A percentile compares a stretch with the other conserved stretches of the same genome.
Evolutionary conservation across 1,140 invertebrate species (phyloP).

Genomic region (Brachionus rotundiformis): DNA sequence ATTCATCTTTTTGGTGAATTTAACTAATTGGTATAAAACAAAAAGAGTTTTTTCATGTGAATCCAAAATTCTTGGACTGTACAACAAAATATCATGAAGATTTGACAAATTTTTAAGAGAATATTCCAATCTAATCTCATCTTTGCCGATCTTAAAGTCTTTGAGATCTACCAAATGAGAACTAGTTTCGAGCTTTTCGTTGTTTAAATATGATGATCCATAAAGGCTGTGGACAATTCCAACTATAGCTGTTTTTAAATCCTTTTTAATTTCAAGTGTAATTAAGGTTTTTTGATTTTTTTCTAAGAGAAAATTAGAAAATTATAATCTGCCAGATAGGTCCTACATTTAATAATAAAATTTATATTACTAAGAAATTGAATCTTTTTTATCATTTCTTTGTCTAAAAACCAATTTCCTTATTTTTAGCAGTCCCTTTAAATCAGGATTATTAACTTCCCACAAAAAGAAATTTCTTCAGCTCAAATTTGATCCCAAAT

Average conservation of each 20-base stretch:
- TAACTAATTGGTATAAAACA: conserved; percentile 41
- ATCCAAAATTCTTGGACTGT: conserved; percentile 38
- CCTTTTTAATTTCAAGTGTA: conserved; percentile 14
- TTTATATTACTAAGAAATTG: no score
- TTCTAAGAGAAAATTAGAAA: neutral
- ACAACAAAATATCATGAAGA: conserved; percentile 40
- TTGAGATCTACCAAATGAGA: conserved; percentile 30
- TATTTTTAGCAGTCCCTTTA: no score
- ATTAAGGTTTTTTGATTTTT: no score
- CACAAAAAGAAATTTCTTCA: no score
- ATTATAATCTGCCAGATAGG: no score
- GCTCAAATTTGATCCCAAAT: no score
- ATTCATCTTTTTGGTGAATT: conserved; percentile 1
- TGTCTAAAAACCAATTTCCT: no score
- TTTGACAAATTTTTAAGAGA: conserved; percentile 19
- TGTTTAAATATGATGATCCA: conserved; percentile 19
- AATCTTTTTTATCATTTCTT: no score
- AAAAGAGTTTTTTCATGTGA: conserved; percentile 35
- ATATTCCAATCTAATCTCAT: conserved; percentile 20
- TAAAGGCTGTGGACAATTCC: neutral
- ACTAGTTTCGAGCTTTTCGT: conserved; percentile 6
- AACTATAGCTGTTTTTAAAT: neutral
- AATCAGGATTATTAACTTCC: no score
- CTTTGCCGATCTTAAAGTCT: neutral
- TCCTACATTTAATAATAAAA: no score